phyloP scores from a whole-genome alignment of 2,797 vertebrate genomes.

The Danio jaintianensis region DNA sequence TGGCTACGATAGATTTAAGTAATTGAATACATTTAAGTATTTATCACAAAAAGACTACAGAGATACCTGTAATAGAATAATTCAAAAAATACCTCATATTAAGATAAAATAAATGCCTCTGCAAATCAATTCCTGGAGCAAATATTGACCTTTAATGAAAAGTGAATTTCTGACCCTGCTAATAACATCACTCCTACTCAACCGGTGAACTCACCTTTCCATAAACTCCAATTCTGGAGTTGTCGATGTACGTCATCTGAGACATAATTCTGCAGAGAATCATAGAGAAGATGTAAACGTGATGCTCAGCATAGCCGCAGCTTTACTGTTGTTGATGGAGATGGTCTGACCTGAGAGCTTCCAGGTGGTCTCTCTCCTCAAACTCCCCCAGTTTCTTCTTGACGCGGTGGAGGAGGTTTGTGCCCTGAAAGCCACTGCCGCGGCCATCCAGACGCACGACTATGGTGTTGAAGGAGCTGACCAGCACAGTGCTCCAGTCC shows the following conservation, averaged over 20 bases:
- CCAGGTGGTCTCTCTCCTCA: conserved; percentile 91
- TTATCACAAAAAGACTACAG: too few species aligned
- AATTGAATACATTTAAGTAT: too few species aligned
- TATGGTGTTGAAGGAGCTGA: conserved; percentile 89
- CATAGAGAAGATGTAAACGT: conserved; percentile 8
- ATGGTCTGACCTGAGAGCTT: conserved; percentile 86
- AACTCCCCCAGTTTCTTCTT: conserved; percentile 82
- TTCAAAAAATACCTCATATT: too few species aligned
- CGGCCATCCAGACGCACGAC: conserved; percentile 92
- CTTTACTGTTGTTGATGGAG: background rate
- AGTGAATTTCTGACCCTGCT: too few species aligned
- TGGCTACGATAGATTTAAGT: too few species aligned
- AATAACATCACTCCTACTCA: background rate
- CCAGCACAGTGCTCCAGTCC: conserved; percentile 92
- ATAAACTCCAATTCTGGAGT: conserved; percentile 88
- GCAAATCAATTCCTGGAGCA: too few species aligned
- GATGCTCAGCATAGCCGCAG: background rate
- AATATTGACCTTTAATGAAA: too few species aligned
- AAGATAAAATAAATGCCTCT: too few species aligned
- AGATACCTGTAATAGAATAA: too few species aligned
- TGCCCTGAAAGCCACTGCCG: conserved; percentile 94
- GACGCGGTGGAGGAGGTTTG: conserved; percentile 91
- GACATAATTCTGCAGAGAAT: conserved; percentile 78
- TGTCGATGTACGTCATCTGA: conserved; percentile 87
- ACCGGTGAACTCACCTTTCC: conserved; percentile 84